phyloP scores from a whole-genome alignment of 2,888 invertebrate genomes.

The Cabera pusaria region DNA sequence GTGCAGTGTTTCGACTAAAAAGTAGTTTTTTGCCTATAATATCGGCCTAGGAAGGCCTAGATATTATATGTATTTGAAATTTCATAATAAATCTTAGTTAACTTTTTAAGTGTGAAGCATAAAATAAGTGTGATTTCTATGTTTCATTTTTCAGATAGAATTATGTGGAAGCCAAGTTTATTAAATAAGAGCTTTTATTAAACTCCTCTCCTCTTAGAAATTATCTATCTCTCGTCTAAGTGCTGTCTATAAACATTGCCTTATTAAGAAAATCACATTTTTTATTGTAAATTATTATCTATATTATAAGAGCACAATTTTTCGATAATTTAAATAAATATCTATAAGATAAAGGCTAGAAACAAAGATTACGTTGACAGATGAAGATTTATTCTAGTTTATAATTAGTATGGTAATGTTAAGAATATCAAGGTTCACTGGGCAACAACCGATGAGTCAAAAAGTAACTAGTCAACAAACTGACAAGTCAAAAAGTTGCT shows the following conservation, averaged over 20 bases:
- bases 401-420: conserved; percentile 2
- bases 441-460: conserved; percentile 1
- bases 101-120: too few species aligned
- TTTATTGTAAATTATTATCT: conserved; percentile 36
- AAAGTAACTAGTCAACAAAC: background rate
- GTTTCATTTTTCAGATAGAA: too few species aligned
- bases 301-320: conserved; percentile 55
- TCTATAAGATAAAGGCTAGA: conserved; percentile 6
- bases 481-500: conserved; percentile 2
- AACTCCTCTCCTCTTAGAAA: conserved; percentile 37
- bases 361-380: conserved; percentile 6
- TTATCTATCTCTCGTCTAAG: conserved; percentile 43
- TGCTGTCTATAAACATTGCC: conserved; percentile 73
- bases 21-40: too few species aligned
- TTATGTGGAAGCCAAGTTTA: conserved; percentile 18
- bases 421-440: background rate
- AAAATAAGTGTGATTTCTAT: too few species aligned
- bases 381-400: conserved; percentile 10
- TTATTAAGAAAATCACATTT: conserved; percentile 61
- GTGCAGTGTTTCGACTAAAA: too few species aligned
- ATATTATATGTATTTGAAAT: too few species aligned
- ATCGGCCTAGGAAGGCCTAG: too few species aligned
- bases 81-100: too few species aligned
- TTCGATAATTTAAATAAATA: conserved; percentile 34
- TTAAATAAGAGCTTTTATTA: conserved; percentile 9